A percentile compares a stretch with the other conserved stretches of the same genome.
Conservation (phyloP, 2,113 vertebrate species). For the Anoura caudifer region DNA sequence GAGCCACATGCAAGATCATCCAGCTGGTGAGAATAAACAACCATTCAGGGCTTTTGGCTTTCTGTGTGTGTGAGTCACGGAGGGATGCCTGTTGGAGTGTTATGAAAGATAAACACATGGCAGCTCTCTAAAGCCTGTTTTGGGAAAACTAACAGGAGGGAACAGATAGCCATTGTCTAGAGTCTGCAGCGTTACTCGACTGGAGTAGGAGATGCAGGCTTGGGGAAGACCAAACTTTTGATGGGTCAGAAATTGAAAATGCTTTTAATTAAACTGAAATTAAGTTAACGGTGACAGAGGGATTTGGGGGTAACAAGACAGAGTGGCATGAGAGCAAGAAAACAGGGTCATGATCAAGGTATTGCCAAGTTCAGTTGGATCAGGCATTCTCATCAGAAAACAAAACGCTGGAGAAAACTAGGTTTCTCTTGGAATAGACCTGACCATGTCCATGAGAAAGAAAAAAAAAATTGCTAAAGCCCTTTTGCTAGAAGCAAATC, state of each 20-base stretch:
- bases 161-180: conserved; percentile 83
- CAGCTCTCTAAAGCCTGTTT: conserved; percentile 82
- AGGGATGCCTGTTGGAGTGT: conserved; percentile 78
- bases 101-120: conserved; percentile 83
- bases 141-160: conserved; percentile 78
- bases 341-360: conserved; percentile 38
- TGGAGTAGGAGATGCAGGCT: conserved; percentile 62
- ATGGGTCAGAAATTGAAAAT: conserved; percentile 70
- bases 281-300: conserved; percentile 24
- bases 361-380: conserved; percentile 6
- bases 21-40: conserved; percentile 78
- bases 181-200: conserved; percentile 66
- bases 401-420: not conserved
- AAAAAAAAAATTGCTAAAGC: not conserved
- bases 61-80: conserved; percentile 80
- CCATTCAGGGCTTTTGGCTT: conserved; percentile 74
- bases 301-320: not conserved
- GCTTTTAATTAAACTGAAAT: conserved; percentile 71
- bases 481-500: not conserved
- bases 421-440: conserved; percentile 15
- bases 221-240: conserved; percentile 49
- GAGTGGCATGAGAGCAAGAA: not conserved
- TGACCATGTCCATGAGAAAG: not conserved
- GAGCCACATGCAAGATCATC: conserved; percentile 61
- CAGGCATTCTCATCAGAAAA: conserved; percentile 61